These are phyloP conservation scores for Crotalus viridis DNA, from an alignment of 2,113 vertebrate genomes.

Conservation along the genomic window DNA sequence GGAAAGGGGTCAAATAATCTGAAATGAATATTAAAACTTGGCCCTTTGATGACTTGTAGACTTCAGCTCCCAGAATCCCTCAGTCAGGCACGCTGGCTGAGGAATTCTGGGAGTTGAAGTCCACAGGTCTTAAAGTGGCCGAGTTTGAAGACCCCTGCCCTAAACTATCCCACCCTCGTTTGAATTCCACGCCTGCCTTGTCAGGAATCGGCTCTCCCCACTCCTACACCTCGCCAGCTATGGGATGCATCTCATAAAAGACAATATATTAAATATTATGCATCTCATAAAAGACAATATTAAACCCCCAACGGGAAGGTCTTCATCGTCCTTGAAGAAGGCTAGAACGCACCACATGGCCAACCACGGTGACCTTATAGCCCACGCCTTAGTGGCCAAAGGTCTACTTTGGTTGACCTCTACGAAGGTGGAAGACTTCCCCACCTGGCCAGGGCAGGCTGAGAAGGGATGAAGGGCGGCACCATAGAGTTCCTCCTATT, in stretches of 20 bases:
- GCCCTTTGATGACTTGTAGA: no score
- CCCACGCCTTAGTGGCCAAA: no score
- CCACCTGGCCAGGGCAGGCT: conserved; percentile 10
- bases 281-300: background rate
- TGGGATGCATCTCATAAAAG: background rate
- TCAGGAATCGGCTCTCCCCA: background rate
- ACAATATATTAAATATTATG: background rate
- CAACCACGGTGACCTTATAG: background rate
- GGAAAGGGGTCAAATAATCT: no score
- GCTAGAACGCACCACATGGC: no score
- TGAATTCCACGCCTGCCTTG: background rate
- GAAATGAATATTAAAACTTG: no score
- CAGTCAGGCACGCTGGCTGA: no score
- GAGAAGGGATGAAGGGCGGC: background rate
- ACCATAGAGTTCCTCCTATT: background rate
- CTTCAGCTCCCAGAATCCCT: no score
- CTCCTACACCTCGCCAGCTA: background rate
- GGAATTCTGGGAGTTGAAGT: no score
- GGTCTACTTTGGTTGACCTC: background rate
- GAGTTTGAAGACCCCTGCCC: no score
- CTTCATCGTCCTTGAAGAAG: background rate
- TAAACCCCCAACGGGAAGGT: background rate
- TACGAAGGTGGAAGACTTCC: background rate
- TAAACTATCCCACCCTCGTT: no score
- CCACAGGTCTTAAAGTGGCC: no score